Evolutionary conservation across 1,140 invertebrate genomes (phyloP).

Genomic region (Dreissena polymorpha): DNA sequence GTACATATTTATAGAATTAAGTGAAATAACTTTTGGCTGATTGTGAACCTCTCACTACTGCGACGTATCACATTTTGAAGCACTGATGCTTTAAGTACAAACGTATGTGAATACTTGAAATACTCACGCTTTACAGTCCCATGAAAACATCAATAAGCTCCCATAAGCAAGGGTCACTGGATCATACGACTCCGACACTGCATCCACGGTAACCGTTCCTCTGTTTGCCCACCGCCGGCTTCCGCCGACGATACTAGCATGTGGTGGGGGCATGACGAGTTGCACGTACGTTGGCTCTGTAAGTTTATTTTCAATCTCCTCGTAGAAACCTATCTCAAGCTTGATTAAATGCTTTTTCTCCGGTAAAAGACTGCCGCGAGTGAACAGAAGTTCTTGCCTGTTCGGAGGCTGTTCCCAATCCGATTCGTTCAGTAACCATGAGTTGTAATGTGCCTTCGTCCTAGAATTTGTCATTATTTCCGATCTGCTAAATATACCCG

Average conservation of each 20-base stretch:
- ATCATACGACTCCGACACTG: conserved; percentile 25
- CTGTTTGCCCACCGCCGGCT: conserved; percentile 2
- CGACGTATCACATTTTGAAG: too few species aligned
- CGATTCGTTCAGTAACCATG: conserved; percentile 6
- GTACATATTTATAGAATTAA: neutral
- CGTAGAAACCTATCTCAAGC: conserved; percentile 11
- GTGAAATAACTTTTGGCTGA: too few species aligned
- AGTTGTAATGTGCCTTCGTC: conserved; percentile 18
- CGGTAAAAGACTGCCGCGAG: neutral
- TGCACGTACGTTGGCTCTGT: conserved; percentile 41
- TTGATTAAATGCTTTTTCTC: neutral
- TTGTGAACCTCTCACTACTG: too few species aligned
- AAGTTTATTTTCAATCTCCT: conserved; percentile 27
- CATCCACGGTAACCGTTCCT: conserved; percentile 24
- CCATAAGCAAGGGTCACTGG: neutral
- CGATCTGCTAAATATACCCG: conserved; percentile 30
- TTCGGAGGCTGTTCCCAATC: neutral
- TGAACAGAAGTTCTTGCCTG: conserved; percentile 29
- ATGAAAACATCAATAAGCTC: too few species aligned
- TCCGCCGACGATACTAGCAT: conserved; percentile 39
- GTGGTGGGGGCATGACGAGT: conserved; percentile 38
- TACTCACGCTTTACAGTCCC: too few species aligned
- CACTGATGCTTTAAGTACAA: too few species aligned
- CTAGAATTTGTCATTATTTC: neutral
- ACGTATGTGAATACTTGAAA: too few species aligned